Evolutionary conservation across 2,113 vertebrate species (phyloP), one percentile per base, ranked within the genome.

Genomic region (Puntigrus tetrazona): DNA sequence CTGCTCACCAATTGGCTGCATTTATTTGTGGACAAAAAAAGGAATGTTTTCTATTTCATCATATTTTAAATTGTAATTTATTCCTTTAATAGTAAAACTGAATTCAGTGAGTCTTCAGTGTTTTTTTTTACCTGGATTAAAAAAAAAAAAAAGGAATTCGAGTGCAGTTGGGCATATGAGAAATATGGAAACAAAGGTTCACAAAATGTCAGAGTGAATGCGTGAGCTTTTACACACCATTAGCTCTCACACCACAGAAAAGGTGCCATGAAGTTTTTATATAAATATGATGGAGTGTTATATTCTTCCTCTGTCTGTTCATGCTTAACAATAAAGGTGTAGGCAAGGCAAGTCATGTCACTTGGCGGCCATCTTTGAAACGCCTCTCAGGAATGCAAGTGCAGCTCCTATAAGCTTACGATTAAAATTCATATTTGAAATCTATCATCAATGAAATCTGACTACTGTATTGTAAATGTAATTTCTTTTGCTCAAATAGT

Each of bases 211-310:
- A 78, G 27, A 14, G 47, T 34, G 27, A n/a, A 18, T 22, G 13
- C 5, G 22, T 76, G 59, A 59, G 76, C 78, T 84, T 84, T 84
- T 52, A 85, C 67, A 80, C 80, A 10, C 34, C 69, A 86, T 82
- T 86, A 86, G 34, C 36, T 76, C n/a, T 29, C 38, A 25, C 82
- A 78, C 61, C 38, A n/a, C 3, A 70, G 76, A 31, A 27, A 47
- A 78, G 31, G 59, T 69, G 83, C 22, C 61, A 55, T 84, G 31
- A 77, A 38, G 31, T 73, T 59, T n/a, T 61, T 43, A 18, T 61
- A 77, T 78, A 50, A 83, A 34, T 61, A 11, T 36, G 25, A 25
- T 75, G 6, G 7, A 45, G 59, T n/a, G 27, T 34, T 31, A 84
- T 43, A 69, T 47, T 52, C 50, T 47, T 70, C 36, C 7, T 55